Evolutionary conservation across 2,888 invertebrate genomes (phyloP).

Genomic region (Eumacrocentrus americanus): DNA sequence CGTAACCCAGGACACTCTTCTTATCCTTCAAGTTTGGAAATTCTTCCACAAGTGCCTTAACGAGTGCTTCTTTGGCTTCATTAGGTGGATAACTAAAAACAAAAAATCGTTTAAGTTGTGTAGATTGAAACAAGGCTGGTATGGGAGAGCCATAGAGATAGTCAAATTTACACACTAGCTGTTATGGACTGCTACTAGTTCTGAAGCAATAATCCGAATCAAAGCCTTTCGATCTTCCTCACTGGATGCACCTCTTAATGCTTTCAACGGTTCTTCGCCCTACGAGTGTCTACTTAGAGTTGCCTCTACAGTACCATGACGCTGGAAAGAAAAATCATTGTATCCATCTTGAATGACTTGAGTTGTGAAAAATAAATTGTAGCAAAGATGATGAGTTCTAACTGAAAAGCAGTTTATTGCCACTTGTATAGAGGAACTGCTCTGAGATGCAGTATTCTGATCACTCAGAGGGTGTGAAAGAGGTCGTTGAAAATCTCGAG

Average conservation of each 20-base stretch:
- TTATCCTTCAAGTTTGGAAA: neutral
- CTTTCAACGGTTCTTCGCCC: neutral
- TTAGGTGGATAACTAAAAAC: conserved; percentile 7
- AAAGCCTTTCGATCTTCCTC: neutral
- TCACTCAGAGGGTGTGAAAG: neutral
- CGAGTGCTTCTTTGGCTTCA: neutral
- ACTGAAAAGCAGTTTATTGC: neutral
- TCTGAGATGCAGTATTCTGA: neutral
- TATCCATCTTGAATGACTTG: neutral
- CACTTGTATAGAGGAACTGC: neutral
- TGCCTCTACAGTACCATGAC: neutral
- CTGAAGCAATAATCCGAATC: neutral
- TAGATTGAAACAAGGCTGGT: neutral
- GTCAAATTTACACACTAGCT: neutral
- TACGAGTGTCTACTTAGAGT: neutral
- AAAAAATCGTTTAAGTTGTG: neutral
- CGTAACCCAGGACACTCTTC: neutral
- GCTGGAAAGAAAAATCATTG: neutral
- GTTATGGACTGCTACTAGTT: neutral
- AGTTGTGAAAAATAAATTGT: no score
- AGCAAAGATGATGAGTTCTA: neutral
- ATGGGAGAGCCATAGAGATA: no score
- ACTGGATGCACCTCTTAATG: neutral
- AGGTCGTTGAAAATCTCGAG: no score
- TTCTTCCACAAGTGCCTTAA: neutral